Conservation (phyloP, 2,113 vertebrate genomes). For the Chaetodon auriga region DNA sequence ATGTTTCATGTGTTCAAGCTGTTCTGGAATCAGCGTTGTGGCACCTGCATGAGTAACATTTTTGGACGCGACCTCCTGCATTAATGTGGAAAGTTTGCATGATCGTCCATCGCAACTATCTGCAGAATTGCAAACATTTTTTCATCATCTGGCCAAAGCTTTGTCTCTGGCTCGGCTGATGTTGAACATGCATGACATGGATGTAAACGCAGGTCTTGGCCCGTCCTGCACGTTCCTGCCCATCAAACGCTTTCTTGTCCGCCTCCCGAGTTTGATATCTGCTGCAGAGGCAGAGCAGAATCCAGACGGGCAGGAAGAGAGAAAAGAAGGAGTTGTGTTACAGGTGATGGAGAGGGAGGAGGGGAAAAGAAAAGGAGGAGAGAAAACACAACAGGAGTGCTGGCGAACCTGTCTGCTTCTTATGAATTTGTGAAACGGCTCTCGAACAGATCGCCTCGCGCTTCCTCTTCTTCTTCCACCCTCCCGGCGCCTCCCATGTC, state of each 20-base stretch:
- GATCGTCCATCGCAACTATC: background rate
- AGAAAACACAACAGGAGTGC: background rate
- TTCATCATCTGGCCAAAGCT: background rate
- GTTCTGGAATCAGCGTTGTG: too few relatives aligned
- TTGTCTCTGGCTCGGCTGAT: constrained; percentile 15
- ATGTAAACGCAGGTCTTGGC: constrained; percentile 36
- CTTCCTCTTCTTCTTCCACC: constrained; percentile 25
- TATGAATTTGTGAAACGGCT: constrained; percentile 36
- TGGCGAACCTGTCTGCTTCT: constrained; percentile 37
- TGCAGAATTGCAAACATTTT: too few relatives aligned
- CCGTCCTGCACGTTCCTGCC: background rate
- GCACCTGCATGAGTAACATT: too few relatives aligned
- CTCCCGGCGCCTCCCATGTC: constrained; percentile 28
- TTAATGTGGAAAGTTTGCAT: background rate
- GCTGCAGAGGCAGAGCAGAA: constrained; percentile 16
- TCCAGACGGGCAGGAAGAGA: constrained; percentile 20
- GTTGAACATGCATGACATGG: constrained; percentile 15
- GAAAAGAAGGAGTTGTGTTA: constrained; percentile 41
- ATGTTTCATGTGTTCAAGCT: too few relatives aligned
- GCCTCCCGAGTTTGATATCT: constrained; percentile 28
- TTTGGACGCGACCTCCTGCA: too few relatives aligned
- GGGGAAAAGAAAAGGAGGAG: background rate
- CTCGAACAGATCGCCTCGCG: constrained; percentile 11
- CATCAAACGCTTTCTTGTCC: constrained; percentile 15
- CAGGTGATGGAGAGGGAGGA: constrained; percentile 52